Conservation (phyloP, 2,888 invertebrate species). For the Dicycla oo region DNA sequence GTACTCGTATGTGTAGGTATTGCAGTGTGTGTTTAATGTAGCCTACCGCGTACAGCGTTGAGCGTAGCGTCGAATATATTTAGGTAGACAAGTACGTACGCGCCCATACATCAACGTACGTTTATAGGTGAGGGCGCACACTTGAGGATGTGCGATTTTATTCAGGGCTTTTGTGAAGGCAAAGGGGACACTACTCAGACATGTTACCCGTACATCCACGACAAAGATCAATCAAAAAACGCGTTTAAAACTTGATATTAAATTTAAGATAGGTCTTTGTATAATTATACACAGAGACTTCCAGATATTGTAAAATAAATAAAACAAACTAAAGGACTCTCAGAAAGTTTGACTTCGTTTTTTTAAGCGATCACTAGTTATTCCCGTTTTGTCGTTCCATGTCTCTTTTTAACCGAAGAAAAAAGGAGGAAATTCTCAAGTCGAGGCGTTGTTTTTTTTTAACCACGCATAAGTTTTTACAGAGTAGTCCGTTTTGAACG, state of each 20-base stretch:
- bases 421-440: too few relatives aligned
- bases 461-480: too few relatives aligned
- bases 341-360: too few relatives aligned
- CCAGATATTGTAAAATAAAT: background rate
- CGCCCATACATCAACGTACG: constrained; percentile 1
- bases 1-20: background rate
- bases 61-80: constrained; percentile 28
- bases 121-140: constrained; percentile 20
- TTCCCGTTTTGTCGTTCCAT: too few relatives aligned
- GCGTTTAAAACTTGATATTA: background rate
- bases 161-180: background rate
- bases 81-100: constrained; percentile 19
- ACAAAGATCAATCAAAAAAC: too few relatives aligned
- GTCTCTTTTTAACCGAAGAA: too few relatives aligned
- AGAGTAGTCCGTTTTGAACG: too few relatives aligned
- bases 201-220: too few relatives aligned
- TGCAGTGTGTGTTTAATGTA: constrained; percentile 34
- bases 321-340: background rate
- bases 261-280: background rate
- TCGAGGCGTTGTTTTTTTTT: too few relatives aligned
- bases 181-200: too few relatives aligned
- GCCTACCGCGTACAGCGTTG: constrained; percentile 25
- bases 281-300: background rate
- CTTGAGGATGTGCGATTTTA: background rate
- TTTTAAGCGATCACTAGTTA: too few relatives aligned